These are phyloP conservation scores for Elegia similella DNA, from an alignment of 2,888 invertebrate genomes.

Conservation along the genomic window DNA sequence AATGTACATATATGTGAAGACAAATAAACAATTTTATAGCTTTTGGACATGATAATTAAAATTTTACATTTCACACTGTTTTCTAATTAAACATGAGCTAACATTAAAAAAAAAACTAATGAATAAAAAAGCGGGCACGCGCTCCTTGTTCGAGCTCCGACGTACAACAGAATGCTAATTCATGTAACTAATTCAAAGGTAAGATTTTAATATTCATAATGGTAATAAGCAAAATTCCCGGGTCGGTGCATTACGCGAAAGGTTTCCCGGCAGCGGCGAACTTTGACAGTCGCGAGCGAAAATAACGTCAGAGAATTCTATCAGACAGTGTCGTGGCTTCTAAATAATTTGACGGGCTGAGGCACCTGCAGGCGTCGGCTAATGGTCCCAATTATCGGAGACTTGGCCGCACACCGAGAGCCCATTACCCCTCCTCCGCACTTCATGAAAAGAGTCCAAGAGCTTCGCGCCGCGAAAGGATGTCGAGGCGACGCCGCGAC, in stretches of 20 bases:
- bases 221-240: conserved; percentile 14
- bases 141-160: not conserved
- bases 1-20: too few species aligned
- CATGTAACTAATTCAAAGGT: conserved; percentile 16
- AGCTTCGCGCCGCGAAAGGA: conserved; percentile 26
- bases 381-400: conserved; percentile 72
- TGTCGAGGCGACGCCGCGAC: conserved; percentile 13
- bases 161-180: conserved; percentile 14
- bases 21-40: not conserved
- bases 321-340: conserved; percentile 31
- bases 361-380: conserved; percentile 62
- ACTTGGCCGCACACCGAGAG: conserved; percentile 53
- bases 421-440: conserved; percentile 57
- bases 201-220: conserved; percentile 18
- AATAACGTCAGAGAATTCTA: conserved; percentile 17
- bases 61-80: too few species aligned
- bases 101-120: not conserved
- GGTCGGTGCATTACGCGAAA: conserved; percentile 13
- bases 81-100: too few species aligned
- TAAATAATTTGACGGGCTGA: conserved; percentile 53
- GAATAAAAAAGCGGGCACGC: conserved; percentile 1
- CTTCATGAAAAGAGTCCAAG: conserved; percentile 45
- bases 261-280: conserved; percentile 8
- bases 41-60: too few species aligned
- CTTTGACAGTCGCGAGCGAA: conserved; percentile 12